Evolutionary conservation across 2,797 vertebrate species (phyloP).

Genomic region (Cyclura pinguis): DNA sequence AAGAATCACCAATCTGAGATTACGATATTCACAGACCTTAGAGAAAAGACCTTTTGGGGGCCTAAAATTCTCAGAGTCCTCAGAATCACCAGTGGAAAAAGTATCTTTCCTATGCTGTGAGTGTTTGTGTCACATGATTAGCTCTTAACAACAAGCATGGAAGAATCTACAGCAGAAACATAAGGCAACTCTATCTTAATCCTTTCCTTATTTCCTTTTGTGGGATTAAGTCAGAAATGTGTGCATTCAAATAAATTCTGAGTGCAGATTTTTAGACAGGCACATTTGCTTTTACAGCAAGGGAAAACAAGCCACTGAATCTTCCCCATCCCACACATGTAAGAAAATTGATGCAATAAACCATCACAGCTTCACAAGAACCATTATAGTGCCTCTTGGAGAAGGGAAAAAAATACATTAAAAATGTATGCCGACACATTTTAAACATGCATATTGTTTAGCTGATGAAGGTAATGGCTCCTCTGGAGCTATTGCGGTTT

Average conservation of each 20-base stretch:
- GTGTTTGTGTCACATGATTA: too few relatives aligned
- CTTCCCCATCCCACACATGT: background rate
- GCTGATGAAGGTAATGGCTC: slow-evolving; percentile 50
- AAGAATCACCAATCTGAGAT: too few relatives aligned
- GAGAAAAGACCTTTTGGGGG: too few relatives aligned
- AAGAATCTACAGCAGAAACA: background rate
- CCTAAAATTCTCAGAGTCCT: too few relatives aligned
- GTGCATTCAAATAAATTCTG: background rate
- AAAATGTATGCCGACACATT: slow-evolving; percentile 55
- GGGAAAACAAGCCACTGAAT: background rate
- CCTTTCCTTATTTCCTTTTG: background rate
- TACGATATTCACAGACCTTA: too few relatives aligned
- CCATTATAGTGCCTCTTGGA: slow-evolving; percentile 35
- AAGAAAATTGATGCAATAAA: slow-evolving; percentile 43
- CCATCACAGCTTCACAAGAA: slow-evolving; percentile 1
- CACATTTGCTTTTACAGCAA: background rate
- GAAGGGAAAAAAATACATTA: slow-evolving; percentile 48
- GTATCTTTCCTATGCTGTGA: too few relatives aligned
- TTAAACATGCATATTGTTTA: slow-evolving; percentile 62
- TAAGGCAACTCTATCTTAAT: background rate
- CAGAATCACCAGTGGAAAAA: too few relatives aligned
- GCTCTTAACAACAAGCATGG: background rate
- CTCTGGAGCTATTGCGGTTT: slow-evolving; percentile 49
- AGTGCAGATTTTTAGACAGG: background rate
- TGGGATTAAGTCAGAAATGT: slow-evolving; percentile 12